phyloP scores from a whole-genome alignment of 2,113 vertebrate species.

The Alethe diademata region DNA sequence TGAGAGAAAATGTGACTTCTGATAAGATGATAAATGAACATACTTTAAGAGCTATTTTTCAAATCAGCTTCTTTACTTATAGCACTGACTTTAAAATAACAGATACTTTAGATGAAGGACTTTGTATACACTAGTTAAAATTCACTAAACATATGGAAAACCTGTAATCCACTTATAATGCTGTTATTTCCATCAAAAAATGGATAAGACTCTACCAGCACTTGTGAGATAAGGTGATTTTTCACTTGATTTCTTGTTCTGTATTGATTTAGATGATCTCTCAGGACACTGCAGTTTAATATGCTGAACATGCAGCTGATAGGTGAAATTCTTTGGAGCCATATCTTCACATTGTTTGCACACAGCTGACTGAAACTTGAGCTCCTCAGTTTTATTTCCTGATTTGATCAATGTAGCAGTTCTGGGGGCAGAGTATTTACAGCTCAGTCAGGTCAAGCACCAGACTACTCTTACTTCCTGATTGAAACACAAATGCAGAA shows the following conservation, averaged over 20 bases:
- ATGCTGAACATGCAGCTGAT: background rate
- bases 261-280: background rate
- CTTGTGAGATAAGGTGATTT: background rate
- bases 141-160: background rate
- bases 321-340: background rate
- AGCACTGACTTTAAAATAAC: background rate
- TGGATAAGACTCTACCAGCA: background rate
- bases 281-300: background rate
- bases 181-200: background rate
- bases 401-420: background rate
- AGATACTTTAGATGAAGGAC: background rate
- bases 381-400: background rate
- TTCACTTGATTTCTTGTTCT: background rate
- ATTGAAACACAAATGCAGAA: background rate
- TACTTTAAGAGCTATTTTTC: background rate
- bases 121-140: background rate
- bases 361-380: background rate
- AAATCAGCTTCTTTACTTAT: background rate
- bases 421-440: background rate
- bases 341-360: background rate
- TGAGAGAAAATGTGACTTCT: background rate
- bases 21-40: background rate
- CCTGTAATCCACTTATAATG: background rate
- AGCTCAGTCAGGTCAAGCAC: background rate
- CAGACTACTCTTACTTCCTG: background rate